Evolutionary conservation across 2,113 vertebrate species (phyloP).

Genomic region (Ammodytes dubius): DNA sequence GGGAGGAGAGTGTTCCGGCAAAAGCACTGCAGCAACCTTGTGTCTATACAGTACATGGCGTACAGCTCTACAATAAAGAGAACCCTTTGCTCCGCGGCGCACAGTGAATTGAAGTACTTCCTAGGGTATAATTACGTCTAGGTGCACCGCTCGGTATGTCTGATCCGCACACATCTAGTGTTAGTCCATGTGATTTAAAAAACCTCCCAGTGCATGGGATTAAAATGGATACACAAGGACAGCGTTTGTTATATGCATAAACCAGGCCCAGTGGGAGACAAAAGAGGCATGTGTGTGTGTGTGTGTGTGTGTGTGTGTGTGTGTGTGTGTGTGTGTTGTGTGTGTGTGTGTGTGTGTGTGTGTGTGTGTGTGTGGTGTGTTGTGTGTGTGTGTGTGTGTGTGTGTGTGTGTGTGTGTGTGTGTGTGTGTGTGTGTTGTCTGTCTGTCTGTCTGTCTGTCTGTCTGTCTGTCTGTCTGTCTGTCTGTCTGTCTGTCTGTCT

Average conservation of each 20-base stretch:
- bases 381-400: slow-evolving; percentile 20
- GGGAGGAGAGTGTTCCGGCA: slow-evolving; percentile 32
- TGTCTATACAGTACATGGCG: slow-evolving; percentile 36
- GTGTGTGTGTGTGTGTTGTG: slow-evolving; percentile 20
- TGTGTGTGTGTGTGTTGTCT: slow-evolving; percentile 22
- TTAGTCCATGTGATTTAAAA: slow-evolving; percentile 46
- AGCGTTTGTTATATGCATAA: slow-evolving; percentile 37
- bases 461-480: too few relatives aligned
- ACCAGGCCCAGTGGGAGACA: slow-evolving; percentile 31
- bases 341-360: slow-evolving; percentile 22
- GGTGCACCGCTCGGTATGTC: slow-evolving; percentile 42
- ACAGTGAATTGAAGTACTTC: slow-evolving; percentile 49
- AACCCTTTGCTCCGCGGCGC: slow-evolving; percentile 30
- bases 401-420: slow-evolving; percentile 18
- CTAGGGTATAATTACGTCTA: slow-evolving; percentile 45
- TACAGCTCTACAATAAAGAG: not conserved
- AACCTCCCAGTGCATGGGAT: slow-evolving; percentile 58
- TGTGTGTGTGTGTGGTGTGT: slow-evolving; percentile 20
- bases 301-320: slow-evolving; percentile 20
- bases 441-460: too few relatives aligned
- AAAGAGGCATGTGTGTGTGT: slow-evolving; percentile 9
- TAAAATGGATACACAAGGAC: slow-evolving; percentile 57
- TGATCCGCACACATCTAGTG: slow-evolving; percentile 49
- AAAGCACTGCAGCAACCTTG: slow-evolving; percentile 46
- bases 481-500: too few relatives aligned